Percentiles rank a stretch among this genome's conserved stretches.
Conservation (phyloP, 37 sponge, comb jelly and placozoan species). For the Beroe ovata region DNA sequence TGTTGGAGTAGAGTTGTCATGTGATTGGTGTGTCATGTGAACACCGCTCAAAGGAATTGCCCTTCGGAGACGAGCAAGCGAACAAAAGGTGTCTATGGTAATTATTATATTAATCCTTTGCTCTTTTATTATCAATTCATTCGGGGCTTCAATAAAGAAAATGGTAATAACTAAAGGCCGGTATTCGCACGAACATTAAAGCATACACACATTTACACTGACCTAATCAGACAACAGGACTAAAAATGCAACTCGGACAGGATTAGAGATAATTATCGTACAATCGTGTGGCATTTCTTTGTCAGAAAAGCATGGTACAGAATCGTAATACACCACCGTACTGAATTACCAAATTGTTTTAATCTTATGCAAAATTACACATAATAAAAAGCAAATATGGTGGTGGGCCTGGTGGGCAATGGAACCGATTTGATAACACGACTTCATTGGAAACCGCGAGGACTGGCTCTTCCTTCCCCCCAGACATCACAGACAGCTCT, state of each 20-base stretch:
- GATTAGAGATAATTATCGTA: conserved; percentile 50
- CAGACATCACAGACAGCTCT: not conserved
- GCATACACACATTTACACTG: conserved; percentile 39
- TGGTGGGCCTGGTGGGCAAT: not conserved
- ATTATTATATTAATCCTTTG: conserved; percentile 59
- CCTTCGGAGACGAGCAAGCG: not conserved
- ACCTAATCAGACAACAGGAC: conserved; percentile 29
- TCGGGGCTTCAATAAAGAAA: conserved; percentile 55
- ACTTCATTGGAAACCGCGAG: not conserved
- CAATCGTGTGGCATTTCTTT: conserved; percentile 53
- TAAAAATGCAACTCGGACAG: conserved; percentile 29
- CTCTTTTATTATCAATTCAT: conserved; percentile 48
- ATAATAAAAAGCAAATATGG: not conserved
- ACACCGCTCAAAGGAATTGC: conserved; percentile 22
- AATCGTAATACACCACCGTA: not conserved
- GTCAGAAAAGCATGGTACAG: not conserved
- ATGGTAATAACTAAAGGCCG: conserved; percentile 23
- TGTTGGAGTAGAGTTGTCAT: too few species aligned
- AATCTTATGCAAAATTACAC: conserved; percentile 47
- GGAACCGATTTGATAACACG: not conserved
- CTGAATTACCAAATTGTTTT: conserved; percentile 51
- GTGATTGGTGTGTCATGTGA: conserved; percentile 9
- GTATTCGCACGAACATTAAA: not conserved
- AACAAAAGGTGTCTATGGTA: conserved; percentile 61
- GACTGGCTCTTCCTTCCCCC: not conserved